phyloP scores from a whole-genome alignment of 2,888 invertebrate species.

The Sphinx pinastri region DNA sequence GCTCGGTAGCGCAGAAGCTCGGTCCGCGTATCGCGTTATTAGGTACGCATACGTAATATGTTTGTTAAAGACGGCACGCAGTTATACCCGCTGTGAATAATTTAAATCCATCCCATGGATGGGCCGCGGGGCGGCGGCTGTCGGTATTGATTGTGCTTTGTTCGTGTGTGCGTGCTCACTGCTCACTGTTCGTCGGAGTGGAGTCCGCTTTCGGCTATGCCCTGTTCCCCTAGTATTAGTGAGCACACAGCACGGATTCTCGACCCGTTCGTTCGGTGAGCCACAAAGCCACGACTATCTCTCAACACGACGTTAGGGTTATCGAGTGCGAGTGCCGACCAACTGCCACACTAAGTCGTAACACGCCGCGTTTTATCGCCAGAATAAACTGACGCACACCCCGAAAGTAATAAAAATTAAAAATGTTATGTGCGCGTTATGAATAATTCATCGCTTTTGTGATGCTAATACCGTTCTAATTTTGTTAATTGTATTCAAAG shows the following conservation, averaged over 20 bases:
- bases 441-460: slow-evolving; percentile 65
- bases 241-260: slow-evolving; percentile 59
- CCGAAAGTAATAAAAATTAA: slow-evolving; percentile 50
- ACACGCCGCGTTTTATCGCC: slow-evolving; percentile 31
- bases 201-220: slow-evolving; percentile 59
- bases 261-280: slow-evolving; percentile 68
- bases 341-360: slow-evolving; percentile 34
- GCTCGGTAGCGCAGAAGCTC: slow-evolving; percentile 73
- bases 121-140: slow-evolving; percentile 62
- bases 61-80: slow-evolving; percentile 83
- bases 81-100: slow-evolving; percentile 82
- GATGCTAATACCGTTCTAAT: slow-evolving; percentile 65
- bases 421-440: slow-evolving; percentile 48
- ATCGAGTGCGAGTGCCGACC: slow-evolving; percentile 40
- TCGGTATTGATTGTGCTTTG: slow-evolving; percentile 71
- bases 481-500: slow-evolving; percentile 65
- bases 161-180: slow-evolving; percentile 51
- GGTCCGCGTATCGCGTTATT: slow-evolving; percentile 76
- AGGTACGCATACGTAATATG: slow-evolving; percentile 82
- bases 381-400: slow-evolving; percentile 5
- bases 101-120: slow-evolving; percentile 81
- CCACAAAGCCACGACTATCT: slow-evolving; percentile 71
- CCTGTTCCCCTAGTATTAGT: slow-evolving; percentile 67
- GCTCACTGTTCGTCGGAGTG: slow-evolving; percentile 35
- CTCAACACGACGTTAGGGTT: slow-evolving; percentile 56